Base-by-base conservation (phyloP, 2,113 vertebrate species). In the Coryphaenoides rupestris region DNA sequence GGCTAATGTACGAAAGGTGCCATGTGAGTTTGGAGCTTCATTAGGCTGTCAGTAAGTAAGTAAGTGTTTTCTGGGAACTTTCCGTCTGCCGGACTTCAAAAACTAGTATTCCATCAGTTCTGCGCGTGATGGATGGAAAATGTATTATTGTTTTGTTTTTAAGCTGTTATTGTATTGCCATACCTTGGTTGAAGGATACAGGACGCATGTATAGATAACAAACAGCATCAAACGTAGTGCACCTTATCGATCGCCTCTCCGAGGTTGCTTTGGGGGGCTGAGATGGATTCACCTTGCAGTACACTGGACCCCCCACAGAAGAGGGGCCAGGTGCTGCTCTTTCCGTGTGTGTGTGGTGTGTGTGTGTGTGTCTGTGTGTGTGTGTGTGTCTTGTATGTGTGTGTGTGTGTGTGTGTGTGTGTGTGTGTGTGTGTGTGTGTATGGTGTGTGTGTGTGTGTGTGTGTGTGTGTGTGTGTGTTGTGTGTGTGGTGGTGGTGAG, bases 401-500 rank as follows among this genome's bases (percentile, higher is more conserved):
- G 59, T 47, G 45, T 49, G 19, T 61, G 22, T 17, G 45, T 61
- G 3, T 72, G 19, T 49, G 40, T 61, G 45, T 23, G 21, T 17
- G 21, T 22, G 59, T 61, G 60, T 50, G 21, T 62, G 56, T 50
- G 21, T 50, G 15, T 74, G 54, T n/a, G n/a, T n/a, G n/a, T n/a
- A n/a, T n/a, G n/a, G n/a, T n/a, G n/a, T n/a, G n/a, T n/a, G n/a
- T n/a, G n/a, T n/a, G n/a, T n/a, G n/a, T n/a, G n/a, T n/a, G n/a
- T n/a, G n/a, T n/a, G n/a, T n/a, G n/a, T n/a, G n/a, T n/a, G n/a
- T n/a, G n/a, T n/a, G n/a, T n/a, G n/a, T n/a, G n/a, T n/a, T n/a
- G n/a, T n/a, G n/a, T 22, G 19, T 15, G 5, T 17, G 82, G 75
- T 86, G 74, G 64, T 81, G 74, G 79, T 75, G 63, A 87, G 84